Percentiles rank a stretch among this genome's conserved stretches.
These are phyloP conservation scores for Laterallus jamaicensis DNA, from an alignment of 2,113 vertebrate genomes.

Conservation along the genomic window DNA sequence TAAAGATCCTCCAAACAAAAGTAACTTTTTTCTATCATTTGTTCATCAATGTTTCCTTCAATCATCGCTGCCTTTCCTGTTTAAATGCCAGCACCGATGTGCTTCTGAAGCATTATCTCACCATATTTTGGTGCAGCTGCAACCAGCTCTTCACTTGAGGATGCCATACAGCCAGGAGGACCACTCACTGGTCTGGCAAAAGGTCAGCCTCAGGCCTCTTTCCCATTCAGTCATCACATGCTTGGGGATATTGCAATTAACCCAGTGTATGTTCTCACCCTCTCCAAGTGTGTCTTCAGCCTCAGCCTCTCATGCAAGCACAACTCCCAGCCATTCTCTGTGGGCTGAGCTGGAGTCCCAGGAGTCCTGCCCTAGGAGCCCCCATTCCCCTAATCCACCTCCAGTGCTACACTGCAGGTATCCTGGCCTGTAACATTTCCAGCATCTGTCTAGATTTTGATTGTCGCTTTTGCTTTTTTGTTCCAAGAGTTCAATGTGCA, in stretches of 20 bases:
- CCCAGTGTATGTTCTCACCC: neutral
- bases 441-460: neutral
- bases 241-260: neutral
- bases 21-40: neutral
- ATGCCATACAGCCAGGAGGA: neutral
- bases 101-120: neutral
- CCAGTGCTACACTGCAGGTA: accelerated
- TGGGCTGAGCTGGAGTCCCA: neutral
- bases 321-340: neutral
- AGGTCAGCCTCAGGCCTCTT: neutral
- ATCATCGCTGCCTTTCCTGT: neutral
- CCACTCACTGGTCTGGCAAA: neutral
- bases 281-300: neutral
- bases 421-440: neutral
- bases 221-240: neutral
- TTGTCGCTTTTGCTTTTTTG: neutral
- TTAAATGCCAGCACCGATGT: neutral
- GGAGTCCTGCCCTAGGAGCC: neutral
- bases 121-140: neutral
- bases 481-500: neutral
- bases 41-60: neutral
- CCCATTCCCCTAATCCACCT: neutral
- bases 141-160: neutral
- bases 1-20: neutral
- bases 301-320: neutral